A percentile compares a stretch with the other conserved stretches of the same genome.
phyloP scores from a whole-genome alignment of 1,140 invertebrate genomes.

The Plodia interpunctella region DNA sequence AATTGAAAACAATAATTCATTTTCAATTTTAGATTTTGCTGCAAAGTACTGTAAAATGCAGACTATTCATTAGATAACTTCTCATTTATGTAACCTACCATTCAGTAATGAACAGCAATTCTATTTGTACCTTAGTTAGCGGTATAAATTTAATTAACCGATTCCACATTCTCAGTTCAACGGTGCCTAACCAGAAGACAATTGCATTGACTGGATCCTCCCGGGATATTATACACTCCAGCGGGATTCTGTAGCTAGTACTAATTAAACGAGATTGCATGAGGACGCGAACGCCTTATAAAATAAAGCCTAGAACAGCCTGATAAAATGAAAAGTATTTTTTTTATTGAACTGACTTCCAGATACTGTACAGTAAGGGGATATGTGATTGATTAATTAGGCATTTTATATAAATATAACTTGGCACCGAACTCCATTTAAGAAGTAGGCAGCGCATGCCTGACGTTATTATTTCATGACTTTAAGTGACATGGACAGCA shows the following conservation, averaged over 20 bases:
- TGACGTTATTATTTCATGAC: too few relatives aligned
- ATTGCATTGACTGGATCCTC: background rate
- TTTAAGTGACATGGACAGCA: too few relatives aligned
- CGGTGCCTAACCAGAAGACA: background rate
- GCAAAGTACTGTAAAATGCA: too few relatives aligned
- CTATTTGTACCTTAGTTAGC: background rate
- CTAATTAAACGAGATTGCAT: slow-evolving; percentile 4
- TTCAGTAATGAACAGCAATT: background rate
- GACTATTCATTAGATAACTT: too few relatives aligned
- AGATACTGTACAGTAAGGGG: too few relatives aligned
- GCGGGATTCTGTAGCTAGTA: background rate
- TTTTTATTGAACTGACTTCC: too few relatives aligned
- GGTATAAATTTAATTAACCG: background rate
- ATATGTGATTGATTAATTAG: too few relatives aligned
- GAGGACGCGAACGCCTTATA: background rate
- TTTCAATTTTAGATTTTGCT: too few relatives aligned
- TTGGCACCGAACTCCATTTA: too few relatives aligned
- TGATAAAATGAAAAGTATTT: background rate
- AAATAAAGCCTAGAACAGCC: background rate
- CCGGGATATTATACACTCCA: background rate
- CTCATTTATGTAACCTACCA: background rate
- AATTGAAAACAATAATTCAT: too few relatives aligned
- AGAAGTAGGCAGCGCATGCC: too few relatives aligned
- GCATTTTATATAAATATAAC: too few relatives aligned
- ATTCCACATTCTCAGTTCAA: background rate